These are phyloP conservation scores for Megaleporinus macrocephalus DNA, from an alignment of 2,113 vertebrate species.

Conservation along the genomic window DNA sequence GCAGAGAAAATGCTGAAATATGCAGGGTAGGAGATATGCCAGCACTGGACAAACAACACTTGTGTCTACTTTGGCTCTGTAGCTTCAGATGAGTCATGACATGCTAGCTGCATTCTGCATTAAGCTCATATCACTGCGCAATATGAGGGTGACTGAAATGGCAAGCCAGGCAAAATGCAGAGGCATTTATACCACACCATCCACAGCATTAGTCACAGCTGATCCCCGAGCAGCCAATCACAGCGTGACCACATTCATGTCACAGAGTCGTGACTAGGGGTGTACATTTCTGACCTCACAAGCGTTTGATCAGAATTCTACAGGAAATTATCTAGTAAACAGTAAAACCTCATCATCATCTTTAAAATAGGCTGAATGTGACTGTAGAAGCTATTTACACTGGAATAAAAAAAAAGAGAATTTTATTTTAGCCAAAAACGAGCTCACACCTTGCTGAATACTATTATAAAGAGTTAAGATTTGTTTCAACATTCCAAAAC, in stretches of 20 bases:
- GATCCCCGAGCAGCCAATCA: background rate
- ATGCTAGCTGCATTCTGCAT: background rate
- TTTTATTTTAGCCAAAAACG: too few species aligned
- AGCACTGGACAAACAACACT: conserved; percentile 17
- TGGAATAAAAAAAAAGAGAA: too few species aligned
- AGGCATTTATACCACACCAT: background rate
- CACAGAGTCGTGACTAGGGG: background rate
- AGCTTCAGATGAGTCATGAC: background rate
- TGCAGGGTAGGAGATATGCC: background rate
- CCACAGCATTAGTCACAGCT: background rate
- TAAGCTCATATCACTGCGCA: conserved; percentile 6
- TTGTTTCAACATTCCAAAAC: too few species aligned
- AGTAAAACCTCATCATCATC: background rate
- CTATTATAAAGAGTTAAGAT: background rate
- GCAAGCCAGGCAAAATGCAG: background rate
- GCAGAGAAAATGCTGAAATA: background rate
- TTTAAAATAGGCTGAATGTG: too few species aligned
- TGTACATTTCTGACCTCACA: background rate
- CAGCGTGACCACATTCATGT: background rate
- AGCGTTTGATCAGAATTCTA: background rate
- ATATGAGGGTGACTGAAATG: conserved; percentile 25
- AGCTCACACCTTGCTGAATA: background rate
- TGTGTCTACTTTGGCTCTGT: too few species aligned
- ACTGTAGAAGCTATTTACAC: too few species aligned
- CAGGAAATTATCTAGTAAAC: background rate